These are phyloP conservation scores for Perizoma affinitatum DNA, from an alignment of 2,888 invertebrate species.

Conservation along the genomic window DNA sequence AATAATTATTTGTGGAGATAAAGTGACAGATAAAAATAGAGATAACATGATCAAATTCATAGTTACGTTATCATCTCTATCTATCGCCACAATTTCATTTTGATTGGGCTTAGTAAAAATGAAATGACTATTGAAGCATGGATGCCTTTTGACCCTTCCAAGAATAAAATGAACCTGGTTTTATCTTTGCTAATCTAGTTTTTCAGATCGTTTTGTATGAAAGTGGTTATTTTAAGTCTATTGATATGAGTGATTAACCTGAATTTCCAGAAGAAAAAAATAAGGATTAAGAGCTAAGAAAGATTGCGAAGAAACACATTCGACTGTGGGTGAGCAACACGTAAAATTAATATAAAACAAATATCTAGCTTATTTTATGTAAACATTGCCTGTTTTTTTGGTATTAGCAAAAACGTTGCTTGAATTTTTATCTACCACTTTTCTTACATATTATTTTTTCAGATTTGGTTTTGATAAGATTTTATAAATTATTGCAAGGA, in stretches of 20 bases:
- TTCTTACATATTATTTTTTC: too few relatives aligned
- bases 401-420: too few relatives aligned
- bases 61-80: constrained; percentile 19
- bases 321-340: too few relatives aligned
- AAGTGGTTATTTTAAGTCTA: constrained; percentile 67
- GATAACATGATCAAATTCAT: constrained; percentile 30
- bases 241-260: constrained; percentile 70
- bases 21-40: constrained; percentile 42
- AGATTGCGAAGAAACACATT: constrained; percentile 64
- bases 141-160: constrained; percentile 66
- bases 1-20: constrained; percentile 61
- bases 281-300: constrained; percentile 49
- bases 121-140: constrained; percentile 65
- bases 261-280: constrained; percentile 46
- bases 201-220: constrained; percentile 62
- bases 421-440: too few relatives aligned
- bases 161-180: constrained; percentile 52
- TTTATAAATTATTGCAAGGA: too few relatives aligned
- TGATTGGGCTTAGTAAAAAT: constrained; percentile 51
- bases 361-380: too few relatives aligned
- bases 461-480: too few relatives aligned
- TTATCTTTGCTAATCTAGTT: constrained; percentile 54
- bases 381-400: too few relatives aligned
- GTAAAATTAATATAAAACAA: too few relatives aligned
- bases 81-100: constrained; percentile 48